phyloP scores from a whole-genome alignment of 2,113 vertebrate species.

The Clinocottus analis region DNA sequence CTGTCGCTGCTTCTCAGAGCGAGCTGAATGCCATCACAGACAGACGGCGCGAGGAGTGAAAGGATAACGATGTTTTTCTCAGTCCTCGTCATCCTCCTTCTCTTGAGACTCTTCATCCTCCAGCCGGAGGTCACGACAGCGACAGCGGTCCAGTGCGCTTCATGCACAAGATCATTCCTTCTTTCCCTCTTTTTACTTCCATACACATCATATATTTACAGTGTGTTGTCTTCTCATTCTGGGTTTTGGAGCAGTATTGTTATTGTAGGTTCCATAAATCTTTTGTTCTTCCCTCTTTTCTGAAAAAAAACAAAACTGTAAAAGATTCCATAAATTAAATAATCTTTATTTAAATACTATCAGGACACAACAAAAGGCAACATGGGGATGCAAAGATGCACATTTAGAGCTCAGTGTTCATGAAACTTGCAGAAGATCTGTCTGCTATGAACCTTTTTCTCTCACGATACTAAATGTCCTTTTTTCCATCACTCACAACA shows the following conservation, averaged over 20 bases:
- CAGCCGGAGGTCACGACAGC: constrained; percentile 31
- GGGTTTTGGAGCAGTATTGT: not conserved
- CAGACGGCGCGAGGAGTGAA: constrained; percentile 30
- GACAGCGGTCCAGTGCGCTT: not conserved
- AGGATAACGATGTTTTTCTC: constrained; percentile 61
- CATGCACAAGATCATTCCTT: not conserved
- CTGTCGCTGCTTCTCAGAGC: constrained; percentile 73
- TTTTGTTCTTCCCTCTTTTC: not conserved
- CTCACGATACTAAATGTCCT: too few relatives aligned
- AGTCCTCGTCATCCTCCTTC: constrained; percentile 41
- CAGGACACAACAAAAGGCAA: not conserved
- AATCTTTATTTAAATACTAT: not conserved
- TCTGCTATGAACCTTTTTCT: constrained; percentile 3
- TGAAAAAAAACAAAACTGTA: too few relatives aligned
- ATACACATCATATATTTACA: not conserved
- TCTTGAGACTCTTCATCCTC: constrained; percentile 42
- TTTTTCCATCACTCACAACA: constrained; percentile 4
- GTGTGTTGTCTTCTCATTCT: not conserved
- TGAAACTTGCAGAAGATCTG: not conserved
- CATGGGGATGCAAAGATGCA: not conserved
- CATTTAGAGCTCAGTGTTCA: not conserved
- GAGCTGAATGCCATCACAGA: constrained; percentile 75
- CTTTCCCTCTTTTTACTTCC: not conserved
- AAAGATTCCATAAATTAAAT: not conserved
- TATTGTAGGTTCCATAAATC: not conserved